Conservation (phyloP, 2,113 vertebrate species). For the Toxostoma redivivum region DNA sequence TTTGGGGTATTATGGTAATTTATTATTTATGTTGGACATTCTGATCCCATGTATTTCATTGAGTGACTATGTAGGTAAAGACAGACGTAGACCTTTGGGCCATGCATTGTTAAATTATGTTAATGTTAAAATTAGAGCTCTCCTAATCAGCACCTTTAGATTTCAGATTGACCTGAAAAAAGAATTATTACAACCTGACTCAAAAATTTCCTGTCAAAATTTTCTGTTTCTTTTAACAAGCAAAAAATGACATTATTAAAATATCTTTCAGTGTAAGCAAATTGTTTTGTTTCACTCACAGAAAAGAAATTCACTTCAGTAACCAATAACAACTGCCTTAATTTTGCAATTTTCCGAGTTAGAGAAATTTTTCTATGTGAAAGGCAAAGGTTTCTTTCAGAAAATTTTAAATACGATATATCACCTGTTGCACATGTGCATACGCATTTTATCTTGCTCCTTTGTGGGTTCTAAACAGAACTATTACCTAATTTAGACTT, state of each 20-base stretch:
- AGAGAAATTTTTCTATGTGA: not conserved
- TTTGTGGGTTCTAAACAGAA: not conserved
- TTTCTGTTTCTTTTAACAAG: not conserved
- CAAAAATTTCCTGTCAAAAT: not conserved
- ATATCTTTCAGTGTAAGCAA: not conserved
- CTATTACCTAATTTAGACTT: not conserved
- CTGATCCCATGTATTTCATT: not conserved
- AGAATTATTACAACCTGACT: not conserved
- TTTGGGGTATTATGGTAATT: not conserved
- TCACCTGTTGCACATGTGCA: rapidly evolving
- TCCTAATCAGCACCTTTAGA: not conserved
- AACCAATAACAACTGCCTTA: not conserved
- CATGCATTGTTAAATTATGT: not conserved
- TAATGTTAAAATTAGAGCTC: not conserved
- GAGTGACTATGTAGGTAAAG: not conserved
- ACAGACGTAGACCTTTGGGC: not conserved
- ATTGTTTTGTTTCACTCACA: not conserved
- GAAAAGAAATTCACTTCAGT: not conserved
- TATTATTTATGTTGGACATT: not conserved
- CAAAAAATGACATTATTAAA: not conserved
- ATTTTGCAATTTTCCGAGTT: not conserved
- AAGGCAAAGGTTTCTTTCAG: not conserved
- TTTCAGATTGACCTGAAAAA: not conserved
- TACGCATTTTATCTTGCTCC: not conserved
- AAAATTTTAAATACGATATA: not conserved